phyloP scores from a whole-genome alignment of 2,888 invertebrate genomes.

The Barypeithes pellucidus region DNA sequence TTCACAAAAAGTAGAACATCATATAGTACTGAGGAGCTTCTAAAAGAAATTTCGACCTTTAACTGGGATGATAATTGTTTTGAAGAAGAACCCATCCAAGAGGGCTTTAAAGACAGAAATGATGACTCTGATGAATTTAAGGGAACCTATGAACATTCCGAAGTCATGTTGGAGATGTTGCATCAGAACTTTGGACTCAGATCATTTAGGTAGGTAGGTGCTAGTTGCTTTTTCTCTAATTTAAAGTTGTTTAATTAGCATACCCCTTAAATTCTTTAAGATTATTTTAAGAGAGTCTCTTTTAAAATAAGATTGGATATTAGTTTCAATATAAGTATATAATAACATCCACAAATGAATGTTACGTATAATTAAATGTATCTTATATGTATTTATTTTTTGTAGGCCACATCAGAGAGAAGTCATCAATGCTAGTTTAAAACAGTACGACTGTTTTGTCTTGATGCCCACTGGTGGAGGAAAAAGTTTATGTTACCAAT shows the following conservation, averaged over 20 bases:
- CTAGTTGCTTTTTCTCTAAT: no score
- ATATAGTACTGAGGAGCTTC: constrained; percentile 39
- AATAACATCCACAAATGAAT: no score
- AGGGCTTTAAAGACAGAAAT: constrained; percentile 55
- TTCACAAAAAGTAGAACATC: background rate
- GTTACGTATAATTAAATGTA: no score
- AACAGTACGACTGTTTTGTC: constrained; percentile 93
- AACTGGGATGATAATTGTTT: constrained; percentile 56
- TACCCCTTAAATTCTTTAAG: no score
- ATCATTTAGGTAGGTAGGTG: constrained; percentile 59
- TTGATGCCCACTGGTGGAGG: constrained; percentile 99
- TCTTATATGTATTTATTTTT: background rate
- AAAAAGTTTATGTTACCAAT: constrained; percentile 93
- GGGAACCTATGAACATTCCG: constrained; percentile 60
- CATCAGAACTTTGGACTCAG: constrained; percentile 86
- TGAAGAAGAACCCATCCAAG: constrained; percentile 27
- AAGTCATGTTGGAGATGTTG: constrained; percentile 62
- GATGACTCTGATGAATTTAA: constrained; percentile 62
- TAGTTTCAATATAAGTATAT: no score
- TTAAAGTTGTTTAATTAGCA: background rate
- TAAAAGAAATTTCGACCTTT: constrained; percentile 55
- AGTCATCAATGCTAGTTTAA: constrained; percentile 92
- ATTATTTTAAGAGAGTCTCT: no score
- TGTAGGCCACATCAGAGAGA: constrained; percentile 91
- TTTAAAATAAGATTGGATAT: no score